phyloP scores from a whole-genome alignment of 2,888 invertebrate genomes.

The Hirtodrosophila confusa region DNA sequence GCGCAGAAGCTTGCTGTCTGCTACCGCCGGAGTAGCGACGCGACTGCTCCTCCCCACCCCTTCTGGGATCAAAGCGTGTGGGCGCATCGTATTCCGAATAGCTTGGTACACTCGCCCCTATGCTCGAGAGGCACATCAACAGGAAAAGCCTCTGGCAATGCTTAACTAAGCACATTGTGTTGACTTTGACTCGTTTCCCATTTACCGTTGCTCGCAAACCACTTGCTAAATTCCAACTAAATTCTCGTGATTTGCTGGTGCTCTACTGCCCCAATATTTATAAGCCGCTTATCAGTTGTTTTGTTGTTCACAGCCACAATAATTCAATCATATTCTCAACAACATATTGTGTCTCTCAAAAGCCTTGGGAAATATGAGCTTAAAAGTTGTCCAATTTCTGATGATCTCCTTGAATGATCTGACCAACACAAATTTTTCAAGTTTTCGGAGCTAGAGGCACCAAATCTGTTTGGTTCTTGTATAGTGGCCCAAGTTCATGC shows the following conservation, averaged over 20 bases:
- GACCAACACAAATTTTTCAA: no score
- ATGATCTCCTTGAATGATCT: no score
- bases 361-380: constrained; percentile 6
- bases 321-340: constrained; percentile 23
- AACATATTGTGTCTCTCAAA: constrained; percentile 9
- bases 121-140: constrained; percentile 20
- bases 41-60: constrained; percentile 16
- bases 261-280: constrained; percentile 41
- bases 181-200: neutral
- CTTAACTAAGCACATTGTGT: constrained; percentile 33
- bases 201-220: constrained; percentile 42
- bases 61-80: constrained; percentile 28
- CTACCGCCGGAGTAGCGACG: constrained; percentile 16
- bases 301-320: constrained; percentile 7
- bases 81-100: constrained; percentile 58
- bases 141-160: constrained; percentile 21
- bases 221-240: constrained; percentile 60
- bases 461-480: no score
- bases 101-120: constrained; percentile 8
- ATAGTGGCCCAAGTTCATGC: no score
- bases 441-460: no score
- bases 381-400: neutral
- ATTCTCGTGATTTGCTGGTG: constrained; percentile 34
- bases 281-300: constrained; percentile 62
- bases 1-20: constrained; percentile 27